Percentiles rank a stretch among this genome's conserved stretches.
These are phyloP conservation scores for Polyergus mexicanus DNA, from an alignment of 1,140 invertebrate species.

Conservation along the genomic window DNA sequence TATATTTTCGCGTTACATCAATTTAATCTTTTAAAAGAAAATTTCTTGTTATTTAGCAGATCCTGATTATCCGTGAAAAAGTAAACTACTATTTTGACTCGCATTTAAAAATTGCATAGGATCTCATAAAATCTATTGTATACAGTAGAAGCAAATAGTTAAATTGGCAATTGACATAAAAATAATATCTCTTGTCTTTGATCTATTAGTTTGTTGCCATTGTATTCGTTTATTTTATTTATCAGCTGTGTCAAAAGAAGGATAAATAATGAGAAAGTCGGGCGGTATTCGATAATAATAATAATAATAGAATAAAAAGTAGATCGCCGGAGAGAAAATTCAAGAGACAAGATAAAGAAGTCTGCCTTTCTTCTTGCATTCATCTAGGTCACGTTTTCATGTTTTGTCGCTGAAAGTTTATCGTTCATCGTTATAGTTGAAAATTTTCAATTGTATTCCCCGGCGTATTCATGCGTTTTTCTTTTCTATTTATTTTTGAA, in stretches of 20 bases:
- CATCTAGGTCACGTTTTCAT: conserved; percentile 19
- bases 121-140: background rate
- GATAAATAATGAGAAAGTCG: conserved; percentile 6
- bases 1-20: background rate
- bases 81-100: background rate
- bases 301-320: conserved; percentile 38
- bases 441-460: conserved; percentile 27
- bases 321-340: background rate
- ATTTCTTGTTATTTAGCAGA: background rate
- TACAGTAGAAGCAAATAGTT: background rate
- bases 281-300: conserved; percentile 27
- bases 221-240: background rate
- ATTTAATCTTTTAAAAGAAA: background rate
- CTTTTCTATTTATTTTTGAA: background rate
- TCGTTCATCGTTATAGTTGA: conserved; percentile 22
- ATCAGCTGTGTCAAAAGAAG: background rate
- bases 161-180: background rate
- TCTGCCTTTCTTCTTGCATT: background rate
- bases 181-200: background rate
- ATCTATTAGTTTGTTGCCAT: background rate
- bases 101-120: background rate
- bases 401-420: conserved; percentile 28
- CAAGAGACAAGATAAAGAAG: conserved; percentile 24
- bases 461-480: background rate
- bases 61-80: background rate